Percentiles rank a stretch among this genome's conserved stretches.
phyloP scores from a whole-genome alignment of 1,140 invertebrate genomes.

The Drosophila dunni region DNA sequence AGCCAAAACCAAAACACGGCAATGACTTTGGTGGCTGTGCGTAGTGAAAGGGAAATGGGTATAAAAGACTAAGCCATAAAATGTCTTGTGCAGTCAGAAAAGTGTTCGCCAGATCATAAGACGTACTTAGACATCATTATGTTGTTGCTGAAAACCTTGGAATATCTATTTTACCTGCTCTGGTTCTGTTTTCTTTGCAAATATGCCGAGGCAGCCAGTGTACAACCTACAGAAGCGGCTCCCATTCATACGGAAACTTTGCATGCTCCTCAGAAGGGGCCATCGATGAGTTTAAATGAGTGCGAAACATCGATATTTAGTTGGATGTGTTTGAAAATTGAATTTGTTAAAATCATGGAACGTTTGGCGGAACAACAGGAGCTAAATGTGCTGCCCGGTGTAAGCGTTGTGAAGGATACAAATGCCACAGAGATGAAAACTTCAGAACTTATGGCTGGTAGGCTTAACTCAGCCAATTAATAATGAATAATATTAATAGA shows the following conservation, averaged over 20 bases:
- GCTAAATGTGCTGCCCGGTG: conserved; percentile 87
- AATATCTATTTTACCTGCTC: conserved; percentile 73
- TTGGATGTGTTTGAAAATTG: conserved; percentile 91
- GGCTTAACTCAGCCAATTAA: background rate
- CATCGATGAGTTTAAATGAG: conserved; percentile 83
- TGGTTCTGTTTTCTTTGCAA: conserved; percentile 74
- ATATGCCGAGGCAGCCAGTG: conserved; percentile 62
- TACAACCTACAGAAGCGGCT: conserved; percentile 54
- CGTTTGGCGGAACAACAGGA: conserved; percentile 86
- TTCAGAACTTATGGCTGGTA: conserved; percentile 88
- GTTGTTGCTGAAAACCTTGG: conserved; percentile 70
- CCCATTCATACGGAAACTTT: conserved; percentile 35
- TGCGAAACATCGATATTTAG: conserved; percentile 89
- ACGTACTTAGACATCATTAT: conserved; percentile 53
- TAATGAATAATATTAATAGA: background rate
- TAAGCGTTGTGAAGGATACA: conserved; percentile 89
- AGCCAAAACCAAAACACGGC: conserved; percentile 44
- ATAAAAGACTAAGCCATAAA: conserved; percentile 69
- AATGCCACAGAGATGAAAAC: conserved; percentile 86
- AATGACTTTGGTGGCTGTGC: conserved; percentile 59
- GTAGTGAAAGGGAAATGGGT: conserved; percentile 78
- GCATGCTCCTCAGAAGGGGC: conserved; percentile 33
- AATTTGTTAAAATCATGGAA: conserved; percentile 91
- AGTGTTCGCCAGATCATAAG: conserved; percentile 39
- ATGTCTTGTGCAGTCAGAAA: conserved; percentile 57